phyloP scores from a whole-genome alignment of 2,888 invertebrate genomes.

The Sarcophaga subvicina region DNA sequence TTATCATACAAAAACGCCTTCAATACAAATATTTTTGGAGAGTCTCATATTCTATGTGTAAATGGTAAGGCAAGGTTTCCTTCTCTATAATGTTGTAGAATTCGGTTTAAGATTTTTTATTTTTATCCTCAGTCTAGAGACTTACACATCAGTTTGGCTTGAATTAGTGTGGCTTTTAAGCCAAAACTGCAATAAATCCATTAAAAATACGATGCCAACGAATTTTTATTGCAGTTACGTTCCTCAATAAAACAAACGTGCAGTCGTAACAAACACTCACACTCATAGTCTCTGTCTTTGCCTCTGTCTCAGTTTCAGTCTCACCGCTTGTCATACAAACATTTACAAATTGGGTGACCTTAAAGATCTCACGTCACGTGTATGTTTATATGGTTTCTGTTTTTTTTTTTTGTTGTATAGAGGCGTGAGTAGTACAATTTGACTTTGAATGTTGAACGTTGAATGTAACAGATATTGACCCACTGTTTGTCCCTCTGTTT shows the following conservation, averaged over 20 bases:
- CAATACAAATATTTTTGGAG: background rate
- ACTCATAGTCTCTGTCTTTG: background rate
- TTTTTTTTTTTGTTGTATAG: background rate
- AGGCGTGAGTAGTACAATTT: background rate
- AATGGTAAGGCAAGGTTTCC: no score
- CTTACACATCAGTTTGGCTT: background rate
- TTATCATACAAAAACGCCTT: no score
- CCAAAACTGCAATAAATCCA: conserved; percentile 53
- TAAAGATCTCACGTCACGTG: conserved; percentile 57
- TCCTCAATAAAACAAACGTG: conserved; percentile 31
- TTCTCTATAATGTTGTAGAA: no score
- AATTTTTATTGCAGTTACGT: conserved; percentile 59
- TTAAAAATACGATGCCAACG: conserved; percentile 46
- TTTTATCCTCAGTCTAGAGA: no score
- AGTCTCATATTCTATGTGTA: no score
- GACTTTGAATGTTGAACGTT: background rate
- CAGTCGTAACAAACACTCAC: background rate
- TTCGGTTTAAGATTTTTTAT: no score
- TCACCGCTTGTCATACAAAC: conserved; percentile 6
- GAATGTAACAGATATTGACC: no score
- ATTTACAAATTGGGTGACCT: conserved; percentile 64
- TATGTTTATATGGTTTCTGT: conserved; percentile 37
- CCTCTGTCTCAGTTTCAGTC: conserved; percentile 10
- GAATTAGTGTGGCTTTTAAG: conserved; percentile 15
- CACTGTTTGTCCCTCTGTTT: no score